These are phyloP conservation scores for Atta texana DNA, from an alignment of 1,140 invertebrate genomes.

Conservation along the genomic window DNA sequence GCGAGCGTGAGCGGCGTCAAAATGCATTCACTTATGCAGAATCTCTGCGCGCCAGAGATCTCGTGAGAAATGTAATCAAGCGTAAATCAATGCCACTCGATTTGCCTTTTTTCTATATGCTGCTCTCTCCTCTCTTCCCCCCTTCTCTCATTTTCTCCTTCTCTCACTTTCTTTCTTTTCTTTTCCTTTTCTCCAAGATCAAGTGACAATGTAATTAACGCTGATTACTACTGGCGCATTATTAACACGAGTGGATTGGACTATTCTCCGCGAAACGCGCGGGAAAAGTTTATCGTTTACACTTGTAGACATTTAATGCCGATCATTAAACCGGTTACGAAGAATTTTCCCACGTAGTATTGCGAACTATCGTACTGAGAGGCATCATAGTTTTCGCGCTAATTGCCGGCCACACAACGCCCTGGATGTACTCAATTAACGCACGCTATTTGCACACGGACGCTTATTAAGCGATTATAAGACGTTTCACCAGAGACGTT, in stretches of 20 bases:
- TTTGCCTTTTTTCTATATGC: slow-evolving; percentile 40
- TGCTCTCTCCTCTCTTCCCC: neutral
- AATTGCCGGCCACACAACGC: slow-evolving; percentile 36
- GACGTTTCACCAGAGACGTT: slow-evolving; percentile 51
- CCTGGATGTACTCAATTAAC: slow-evolving; percentile 54
- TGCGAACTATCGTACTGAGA: slow-evolving; percentile 20
- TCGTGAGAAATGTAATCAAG: slow-evolving; percentile 48
- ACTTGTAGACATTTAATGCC: slow-evolving; percentile 23
- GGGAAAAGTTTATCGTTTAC: slow-evolving; percentile 52
- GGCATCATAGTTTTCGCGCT: slow-evolving; percentile 6
- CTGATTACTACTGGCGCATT: slow-evolving; percentile 18
- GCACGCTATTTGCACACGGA: slow-evolving; percentile 42
- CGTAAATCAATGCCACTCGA: slow-evolving; percentile 38
- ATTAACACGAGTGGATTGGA: slow-evolving; percentile 10
- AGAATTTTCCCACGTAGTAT: neutral
- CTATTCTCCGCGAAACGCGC: neutral
- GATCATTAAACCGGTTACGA: slow-evolving; percentile 49
- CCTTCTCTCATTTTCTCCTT: slow-evolving; percentile 9
- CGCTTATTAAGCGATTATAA: slow-evolving; percentile 66
- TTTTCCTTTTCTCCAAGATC: neutral
- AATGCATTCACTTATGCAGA: slow-evolving; percentile 47
- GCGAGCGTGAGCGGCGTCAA: slow-evolving; percentile 47
- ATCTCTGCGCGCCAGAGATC: slow-evolving; percentile 16
- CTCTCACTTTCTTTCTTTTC: neutral
- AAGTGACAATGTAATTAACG: slow-evolving; percentile 13